Percentiles rank a stretch among this genome's conserved stretches.
Evolutionary conservation across 2,797 vertebrate species (phyloP).

Genomic region (Salarias fasciatus): DNA sequence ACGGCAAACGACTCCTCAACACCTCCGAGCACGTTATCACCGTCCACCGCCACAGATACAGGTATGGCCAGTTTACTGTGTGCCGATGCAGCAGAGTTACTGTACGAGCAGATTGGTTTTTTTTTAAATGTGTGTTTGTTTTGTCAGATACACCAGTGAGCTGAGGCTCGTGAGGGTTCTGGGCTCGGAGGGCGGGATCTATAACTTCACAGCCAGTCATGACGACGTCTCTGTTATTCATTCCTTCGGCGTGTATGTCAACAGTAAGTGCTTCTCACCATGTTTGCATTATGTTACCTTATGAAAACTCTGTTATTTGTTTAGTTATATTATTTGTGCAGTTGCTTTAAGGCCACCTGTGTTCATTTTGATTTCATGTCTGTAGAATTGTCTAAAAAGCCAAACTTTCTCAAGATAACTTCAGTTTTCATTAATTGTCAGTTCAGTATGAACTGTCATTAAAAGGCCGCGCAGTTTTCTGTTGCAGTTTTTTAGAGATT

Average conservation of each 20-base stretch:
- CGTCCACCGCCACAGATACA: slow-evolving; percentile 86
- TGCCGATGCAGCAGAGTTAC: background rate
- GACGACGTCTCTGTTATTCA: slow-evolving; percentile 85
- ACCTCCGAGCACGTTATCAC: slow-evolving; percentile 92
- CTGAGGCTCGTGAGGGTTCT: slow-evolving; percentile 93
- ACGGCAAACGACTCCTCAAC: slow-evolving; percentile 87
- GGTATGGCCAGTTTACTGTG: slow-evolving; percentile 75
- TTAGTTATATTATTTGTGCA: background rate
- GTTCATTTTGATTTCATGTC: no score
- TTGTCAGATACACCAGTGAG: slow-evolving; percentile 87
- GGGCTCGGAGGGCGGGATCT: slow-evolving; percentile 91
- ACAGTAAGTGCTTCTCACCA: slow-evolving; percentile 87
- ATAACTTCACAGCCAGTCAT: slow-evolving; percentile 90
- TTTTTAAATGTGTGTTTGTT: slow-evolving; percentile 2
- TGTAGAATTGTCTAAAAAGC: no score
- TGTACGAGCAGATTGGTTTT: background rate
- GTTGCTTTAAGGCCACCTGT: no score
- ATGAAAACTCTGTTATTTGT: background rate
- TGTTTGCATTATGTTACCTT: background rate
- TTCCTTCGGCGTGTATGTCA: slow-evolving; percentile 91
- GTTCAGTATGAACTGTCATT: no score
- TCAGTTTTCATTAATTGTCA: no score
- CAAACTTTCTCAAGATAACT: no score
- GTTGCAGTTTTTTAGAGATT: no score
- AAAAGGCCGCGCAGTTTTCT: no score